Percentiles rank a stretch among this genome's conserved stretches.
Evolutionary conservation across 2,113 vertebrate species (phyloP).

Genomic region (Upupa epops): DNA sequence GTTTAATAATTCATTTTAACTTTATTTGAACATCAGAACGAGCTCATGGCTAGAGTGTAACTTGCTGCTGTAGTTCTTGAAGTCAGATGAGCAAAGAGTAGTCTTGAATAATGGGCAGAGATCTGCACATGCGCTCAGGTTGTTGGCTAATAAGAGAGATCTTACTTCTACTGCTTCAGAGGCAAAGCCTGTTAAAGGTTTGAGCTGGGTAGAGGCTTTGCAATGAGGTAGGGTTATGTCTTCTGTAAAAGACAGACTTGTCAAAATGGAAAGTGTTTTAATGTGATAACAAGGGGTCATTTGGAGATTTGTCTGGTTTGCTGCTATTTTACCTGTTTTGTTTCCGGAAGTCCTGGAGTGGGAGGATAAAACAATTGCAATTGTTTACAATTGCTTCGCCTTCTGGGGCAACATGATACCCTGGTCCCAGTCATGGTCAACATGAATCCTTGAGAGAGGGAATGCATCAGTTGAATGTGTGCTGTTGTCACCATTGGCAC

Average conservation of each 20-base stretch:
- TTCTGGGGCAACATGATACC: not conserved
- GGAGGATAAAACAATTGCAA: not conserved
- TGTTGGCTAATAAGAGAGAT: not conserved
- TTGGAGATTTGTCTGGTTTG: not conserved
- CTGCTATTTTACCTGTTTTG: not conserved
- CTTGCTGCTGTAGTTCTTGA: not conserved
- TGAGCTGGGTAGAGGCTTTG: not conserved
- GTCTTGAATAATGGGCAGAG: not conserved
- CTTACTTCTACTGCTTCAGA: not conserved
- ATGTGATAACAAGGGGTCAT: not conserved
- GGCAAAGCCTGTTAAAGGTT: not conserved
- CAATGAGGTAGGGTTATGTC: not conserved
- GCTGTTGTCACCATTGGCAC: not conserved
- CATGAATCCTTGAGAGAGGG: not conserved
- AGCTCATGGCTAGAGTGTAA: not conserved
- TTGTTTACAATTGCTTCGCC: not conserved
- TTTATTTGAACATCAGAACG: not conserved
- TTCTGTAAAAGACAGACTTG: not conserved
- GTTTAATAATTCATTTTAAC: constrained; percentile 41
- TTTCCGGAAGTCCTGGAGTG: not conserved
- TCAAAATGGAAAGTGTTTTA: not conserved
- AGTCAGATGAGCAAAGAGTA: not conserved
- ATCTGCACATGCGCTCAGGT: fast-evolving
- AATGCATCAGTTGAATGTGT: not conserved
- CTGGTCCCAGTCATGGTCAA: not conserved